phyloP scores from a whole-genome alignment of 92 coral and sea anemone species.

The Phymanthus crucifer region DNA sequence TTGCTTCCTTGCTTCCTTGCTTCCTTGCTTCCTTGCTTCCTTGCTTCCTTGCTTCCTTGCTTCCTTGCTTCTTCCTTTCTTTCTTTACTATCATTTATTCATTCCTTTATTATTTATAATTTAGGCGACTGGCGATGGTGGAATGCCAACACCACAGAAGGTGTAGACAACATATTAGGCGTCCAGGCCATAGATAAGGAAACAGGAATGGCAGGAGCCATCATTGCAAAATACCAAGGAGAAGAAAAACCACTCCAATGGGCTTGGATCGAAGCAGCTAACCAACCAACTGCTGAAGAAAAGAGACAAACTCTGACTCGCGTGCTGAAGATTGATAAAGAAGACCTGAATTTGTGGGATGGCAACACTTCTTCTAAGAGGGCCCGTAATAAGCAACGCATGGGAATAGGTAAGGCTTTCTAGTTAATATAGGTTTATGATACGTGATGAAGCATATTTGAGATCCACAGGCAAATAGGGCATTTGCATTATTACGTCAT shows the following conservation, averaged over 20 bases:
- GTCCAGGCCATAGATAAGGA: slow-evolving; percentile 30
- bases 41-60: background rate
- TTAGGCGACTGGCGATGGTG: slow-evolving; percentile 30
- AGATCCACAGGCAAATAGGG: no score
- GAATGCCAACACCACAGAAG: slow-evolving; percentile 42
- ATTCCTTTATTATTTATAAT: background rate
- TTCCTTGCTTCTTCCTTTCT: no score
- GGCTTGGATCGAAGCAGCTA: slow-evolving; percentile 21
- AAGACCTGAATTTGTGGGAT: background rate
- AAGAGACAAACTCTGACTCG: slow-evolving; percentile 30
- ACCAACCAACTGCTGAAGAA: slow-evolving; percentile 14
- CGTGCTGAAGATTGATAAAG: background rate
- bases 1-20: no score
- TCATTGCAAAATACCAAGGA: slow-evolving; percentile 27
- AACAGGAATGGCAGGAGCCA: slow-evolving; percentile 30
- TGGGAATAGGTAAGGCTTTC: slow-evolving; percentile 8
- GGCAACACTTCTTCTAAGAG: background rate
- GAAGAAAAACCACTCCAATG: slow-evolving; percentile 22
- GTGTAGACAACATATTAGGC: slow-evolving; percentile 33
- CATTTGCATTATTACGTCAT: no score
- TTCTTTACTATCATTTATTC: background rate
- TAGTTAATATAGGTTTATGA: no score
- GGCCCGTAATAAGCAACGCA: slow-evolving; percentile 12
- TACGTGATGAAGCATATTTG: no score
- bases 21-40: no score